Evolutionary conservation across 2,113 vertebrate genomes (phyloP).

Genomic region (Salminus brasiliensis): DNA sequence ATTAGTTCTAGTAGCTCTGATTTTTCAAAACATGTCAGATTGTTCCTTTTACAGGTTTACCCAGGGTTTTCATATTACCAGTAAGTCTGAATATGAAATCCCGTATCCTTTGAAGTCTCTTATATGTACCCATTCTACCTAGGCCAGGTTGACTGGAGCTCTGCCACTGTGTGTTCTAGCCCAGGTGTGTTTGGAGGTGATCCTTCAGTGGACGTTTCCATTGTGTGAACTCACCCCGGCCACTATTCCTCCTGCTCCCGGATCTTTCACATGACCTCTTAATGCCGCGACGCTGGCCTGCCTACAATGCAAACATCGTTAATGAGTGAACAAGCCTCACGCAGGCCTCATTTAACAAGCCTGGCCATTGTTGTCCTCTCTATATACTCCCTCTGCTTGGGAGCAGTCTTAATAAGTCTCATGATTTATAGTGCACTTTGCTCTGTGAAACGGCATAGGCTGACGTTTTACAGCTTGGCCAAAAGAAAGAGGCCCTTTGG

Average conservation of each 20-base stretch:
- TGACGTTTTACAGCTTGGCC: neutral
- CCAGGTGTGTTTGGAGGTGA: slow-evolving; percentile 27
- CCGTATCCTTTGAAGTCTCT: neutral
- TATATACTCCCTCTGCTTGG: slow-evolving; percentile 19
- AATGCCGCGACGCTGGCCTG: slow-evolving; percentile 37
- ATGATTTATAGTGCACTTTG: slow-evolving; percentile 17
- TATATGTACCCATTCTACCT: neutral
- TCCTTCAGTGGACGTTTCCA: slow-evolving; percentile 21
- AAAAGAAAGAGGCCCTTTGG: neutral
- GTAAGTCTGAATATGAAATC: neutral
- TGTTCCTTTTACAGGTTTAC: too few species aligned
- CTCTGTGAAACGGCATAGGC: neutral
- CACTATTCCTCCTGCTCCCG: slow-evolving; percentile 36
- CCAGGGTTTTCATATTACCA: too few species aligned
- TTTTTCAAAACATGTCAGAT: too few species aligned
- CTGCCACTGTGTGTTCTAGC: neutral
- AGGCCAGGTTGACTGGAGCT: neutral
- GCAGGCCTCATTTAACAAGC: slow-evolving; percentile 38
- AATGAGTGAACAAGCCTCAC: slow-evolving; percentile 43
- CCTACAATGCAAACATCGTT: slow-evolving; percentile 53
- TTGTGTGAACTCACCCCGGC: slow-evolving; percentile 31
- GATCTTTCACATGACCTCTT: slow-evolving; percentile 36
- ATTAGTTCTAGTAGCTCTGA: too few species aligned
- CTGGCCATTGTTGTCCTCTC: slow-evolving; percentile 37
- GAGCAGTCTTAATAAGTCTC: slow-evolving; percentile 18